phyloP scores from a whole-genome alignment of 2,113 vertebrate species.

The Oreocharis arfaki region DNA sequence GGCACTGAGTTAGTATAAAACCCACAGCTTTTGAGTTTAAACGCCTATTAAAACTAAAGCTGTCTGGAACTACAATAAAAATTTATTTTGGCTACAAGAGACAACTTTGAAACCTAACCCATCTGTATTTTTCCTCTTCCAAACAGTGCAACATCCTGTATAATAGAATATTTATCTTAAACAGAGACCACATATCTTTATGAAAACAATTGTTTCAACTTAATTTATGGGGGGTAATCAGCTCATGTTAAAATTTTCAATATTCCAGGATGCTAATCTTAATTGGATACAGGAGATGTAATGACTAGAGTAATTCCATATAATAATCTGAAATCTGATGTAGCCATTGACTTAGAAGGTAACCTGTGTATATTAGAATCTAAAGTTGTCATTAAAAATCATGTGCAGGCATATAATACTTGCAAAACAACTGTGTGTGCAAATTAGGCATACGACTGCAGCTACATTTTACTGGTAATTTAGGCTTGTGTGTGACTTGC shows the following conservation, averaged over 20 bases:
- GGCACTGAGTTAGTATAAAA: slow-evolving; percentile 52
- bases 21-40: slow-evolving; percentile 60
- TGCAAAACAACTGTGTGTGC: neutral
- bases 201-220: slow-evolving; percentile 50
- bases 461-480: neutral
- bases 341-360: neutral
- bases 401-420: neutral
- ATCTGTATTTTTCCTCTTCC: slow-evolving; percentile 57
- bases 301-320: neutral
- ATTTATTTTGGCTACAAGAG: slow-evolving; percentile 62
- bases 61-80: slow-evolving; percentile 54
- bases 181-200: slow-evolving; percentile 47
- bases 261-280: slow-evolving; percentile 24
- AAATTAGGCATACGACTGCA: neutral
- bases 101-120: slow-evolving; percentile 54
- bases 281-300: slow-evolving; percentile 19
- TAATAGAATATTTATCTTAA: slow-evolving; percentile 59
- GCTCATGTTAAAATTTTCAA: slow-evolving; percentile 4
- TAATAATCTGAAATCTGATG: slow-evolving; percentile 12
- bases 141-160: slow-evolving; percentile 61
- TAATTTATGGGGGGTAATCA: slow-evolving; percentile 41
- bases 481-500: neutral
- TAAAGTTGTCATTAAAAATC: neutral
- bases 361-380: neutral
- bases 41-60: slow-evolving; percentile 63